Conservation (phyloP, 2,113 vertebrate species). For the Hassar affinis region DNA sequence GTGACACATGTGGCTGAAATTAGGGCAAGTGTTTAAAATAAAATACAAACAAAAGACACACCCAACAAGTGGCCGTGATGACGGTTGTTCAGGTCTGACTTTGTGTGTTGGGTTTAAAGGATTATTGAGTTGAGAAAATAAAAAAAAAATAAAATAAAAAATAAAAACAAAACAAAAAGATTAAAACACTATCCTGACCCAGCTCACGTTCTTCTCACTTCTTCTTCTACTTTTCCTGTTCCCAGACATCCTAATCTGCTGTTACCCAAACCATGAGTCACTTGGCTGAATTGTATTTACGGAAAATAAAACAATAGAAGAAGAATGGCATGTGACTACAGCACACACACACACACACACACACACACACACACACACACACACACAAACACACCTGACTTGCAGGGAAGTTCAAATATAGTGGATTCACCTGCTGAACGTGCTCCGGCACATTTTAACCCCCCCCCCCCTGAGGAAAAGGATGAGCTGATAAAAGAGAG, state of each 20-base stretch:
- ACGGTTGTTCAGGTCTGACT: not conserved
- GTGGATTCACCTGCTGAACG: conserved; percentile 48
- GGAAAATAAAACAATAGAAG: conserved; percentile 22
- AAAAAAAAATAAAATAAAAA: not conserved
- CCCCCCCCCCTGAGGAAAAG: conserved; percentile 9
- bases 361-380: no score
- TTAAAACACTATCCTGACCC: no score
- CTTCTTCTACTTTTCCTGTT: not conserved
- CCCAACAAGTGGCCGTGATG: not conserved
- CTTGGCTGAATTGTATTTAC: not conserved
- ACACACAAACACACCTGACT: no score
- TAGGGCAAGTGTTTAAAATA: not conserved
- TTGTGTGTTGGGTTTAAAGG: not conserved
- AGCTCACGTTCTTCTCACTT: not conserved
- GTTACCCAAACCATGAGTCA: conserved; percentile 27
- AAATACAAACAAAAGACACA: not conserved
- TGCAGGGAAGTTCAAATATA: conserved; percentile 7
- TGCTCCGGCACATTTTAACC: conserved; percentile 44
- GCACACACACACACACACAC: no score
- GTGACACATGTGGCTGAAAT: not conserved
- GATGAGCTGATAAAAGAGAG: not conserved
- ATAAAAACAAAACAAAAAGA: no score
- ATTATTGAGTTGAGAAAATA: not conserved
- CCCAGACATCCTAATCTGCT: conserved; percentile 16
- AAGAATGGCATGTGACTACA: not conserved